A percentile compares a stretch with the other conserved stretches of the same genome.
Evolutionary conservation across 2,113 vertebrate genomes (phyloP).

Genomic region (Paraplagusia blochii): DNA sequence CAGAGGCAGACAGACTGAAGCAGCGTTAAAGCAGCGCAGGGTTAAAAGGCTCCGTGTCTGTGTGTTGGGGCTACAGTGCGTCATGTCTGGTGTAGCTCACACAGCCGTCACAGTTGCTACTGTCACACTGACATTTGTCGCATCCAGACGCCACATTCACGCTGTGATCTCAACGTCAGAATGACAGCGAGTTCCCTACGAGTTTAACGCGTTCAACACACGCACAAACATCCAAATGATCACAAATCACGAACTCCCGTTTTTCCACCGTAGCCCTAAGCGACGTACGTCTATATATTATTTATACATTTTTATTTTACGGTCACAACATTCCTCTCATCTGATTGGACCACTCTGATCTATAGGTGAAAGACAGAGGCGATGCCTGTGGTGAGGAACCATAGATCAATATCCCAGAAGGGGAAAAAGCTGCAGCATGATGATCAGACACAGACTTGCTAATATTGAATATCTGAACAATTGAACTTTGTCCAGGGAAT

Average conservation of each 20-base stretch:
- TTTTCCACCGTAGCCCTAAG: constrained; percentile 17
- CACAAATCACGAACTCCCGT: constrained; percentile 11
- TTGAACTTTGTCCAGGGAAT: too few species aligned
- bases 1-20: constrained; percentile 2
- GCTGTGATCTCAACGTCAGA: constrained; percentile 57
- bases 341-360: too few species aligned
- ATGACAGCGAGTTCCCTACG: constrained; percentile 46
- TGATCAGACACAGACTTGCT: too few species aligned
- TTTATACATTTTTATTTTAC: too few species aligned
- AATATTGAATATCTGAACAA: too few species aligned
- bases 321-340: too few species aligned
- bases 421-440: too few species aligned
- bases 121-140: constrained; percentile 59
- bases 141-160: constrained; percentile 43
- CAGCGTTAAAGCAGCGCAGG: neutral
- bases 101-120: constrained; percentile 36
- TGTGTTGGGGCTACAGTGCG: constrained; percentile 11
- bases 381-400: too few species aligned
- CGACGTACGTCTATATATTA: neutral
- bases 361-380: too few species aligned
- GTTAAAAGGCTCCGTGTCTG: constrained; percentile 18
- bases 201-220: constrained; percentile 15
- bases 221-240: constrained; percentile 10
- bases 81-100: constrained; percentile 9
- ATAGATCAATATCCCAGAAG: too few species aligned